Percentiles rank a stretch among this genome's conserved stretches.
phyloP scores from a whole-genome alignment of 2,797 vertebrate genomes.

The Phoebastria nigripes region DNA sequence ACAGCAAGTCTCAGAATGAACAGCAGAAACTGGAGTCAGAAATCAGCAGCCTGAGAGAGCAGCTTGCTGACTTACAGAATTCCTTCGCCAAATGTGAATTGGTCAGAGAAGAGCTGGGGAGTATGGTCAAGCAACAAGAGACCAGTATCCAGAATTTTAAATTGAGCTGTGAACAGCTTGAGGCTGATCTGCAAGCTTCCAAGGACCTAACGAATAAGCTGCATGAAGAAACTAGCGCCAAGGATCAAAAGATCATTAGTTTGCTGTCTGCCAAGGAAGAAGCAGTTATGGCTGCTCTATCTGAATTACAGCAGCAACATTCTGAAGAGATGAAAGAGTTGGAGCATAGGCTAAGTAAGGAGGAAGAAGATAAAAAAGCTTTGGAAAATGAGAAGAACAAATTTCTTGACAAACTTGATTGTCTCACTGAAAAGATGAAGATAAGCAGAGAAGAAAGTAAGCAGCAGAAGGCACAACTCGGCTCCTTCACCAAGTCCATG shows the following conservation, averaged over 20 bases:
- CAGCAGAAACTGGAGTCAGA: constrained; percentile 76
- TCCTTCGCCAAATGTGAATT: constrained; percentile 77
- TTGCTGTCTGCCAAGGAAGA: constrained; percentile 89
- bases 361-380: constrained; percentile 75
- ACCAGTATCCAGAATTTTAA: constrained; percentile 80
- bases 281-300: constrained; percentile 74
- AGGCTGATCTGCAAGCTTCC: constrained; percentile 87
- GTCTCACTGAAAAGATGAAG: constrained; percentile 77
- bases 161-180: constrained; percentile 85
- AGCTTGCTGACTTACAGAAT: constrained; percentile 77
- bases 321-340: constrained; percentile 81
- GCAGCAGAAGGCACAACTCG: constrained; percentile 82
- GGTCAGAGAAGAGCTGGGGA: constrained; percentile 72
- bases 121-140: constrained; percentile 79
- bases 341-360: constrained; percentile 68
- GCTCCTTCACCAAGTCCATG: constrained; percentile 93
- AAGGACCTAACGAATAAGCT: constrained; percentile 82
- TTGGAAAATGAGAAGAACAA: constrained; percentile 82
- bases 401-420: constrained; percentile 71
- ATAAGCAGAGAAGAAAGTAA: constrained; percentile 78
- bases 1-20: constrained; percentile 63
- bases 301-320: constrained; percentile 75
- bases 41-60: constrained; percentile 72
- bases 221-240: constrained; percentile 82
- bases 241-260: constrained; percentile 87